Base-by-base conservation (phyloP, 37 sponge, comb jelly and placozoan genomes). In the Chondrosia reniformis region DNA sequence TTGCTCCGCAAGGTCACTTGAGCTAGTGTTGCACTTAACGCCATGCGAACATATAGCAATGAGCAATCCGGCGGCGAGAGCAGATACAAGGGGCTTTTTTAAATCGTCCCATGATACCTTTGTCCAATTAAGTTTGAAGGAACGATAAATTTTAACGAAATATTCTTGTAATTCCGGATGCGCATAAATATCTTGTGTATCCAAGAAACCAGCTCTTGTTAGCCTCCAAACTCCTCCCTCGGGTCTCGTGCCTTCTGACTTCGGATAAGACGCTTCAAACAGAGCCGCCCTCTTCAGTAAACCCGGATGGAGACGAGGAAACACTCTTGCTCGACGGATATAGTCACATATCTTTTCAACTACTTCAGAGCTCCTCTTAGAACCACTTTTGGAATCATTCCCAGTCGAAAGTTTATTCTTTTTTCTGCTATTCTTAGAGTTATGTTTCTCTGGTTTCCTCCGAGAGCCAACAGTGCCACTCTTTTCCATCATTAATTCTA, bases 31-130 rank as follows among this genome's bases (percentile, higher is more conserved):
- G 10, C 43, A 24, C 39, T 12, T 4, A 13, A 69, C 24, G 72
- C 72, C 72, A 39, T 1, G 36, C 8, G 72, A 39, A 38, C 42
- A 69, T 3, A 69, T 69, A 7, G 19, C 36, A 31, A 69, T 69
- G 3, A 69, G 41, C n/a, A 69, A 25, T 7, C 72, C 72, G 4
- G 72, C 72, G 39, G 72, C 72, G 1, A 69, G 3, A 39, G 44
- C 72, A 5, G 72, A 69, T 22, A 43, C 39, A 21, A 69, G 72
- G 0, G 72, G 72, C 41, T 39, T 31, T 25, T 69, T 13, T 10
- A 69, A 22, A 3, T 69, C 43, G 44, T 69, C 24, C 72, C 72
- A 69, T 36, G 39, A 41, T 0, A 69, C 72, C 72, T 69, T 69
- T 41, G 44, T 21, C 72, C 72, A 69, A 44, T 69, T 39, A 24